Base-by-base conservation (phyloP, 1,140 invertebrate species). In the Drosophila pandora region DNA sequence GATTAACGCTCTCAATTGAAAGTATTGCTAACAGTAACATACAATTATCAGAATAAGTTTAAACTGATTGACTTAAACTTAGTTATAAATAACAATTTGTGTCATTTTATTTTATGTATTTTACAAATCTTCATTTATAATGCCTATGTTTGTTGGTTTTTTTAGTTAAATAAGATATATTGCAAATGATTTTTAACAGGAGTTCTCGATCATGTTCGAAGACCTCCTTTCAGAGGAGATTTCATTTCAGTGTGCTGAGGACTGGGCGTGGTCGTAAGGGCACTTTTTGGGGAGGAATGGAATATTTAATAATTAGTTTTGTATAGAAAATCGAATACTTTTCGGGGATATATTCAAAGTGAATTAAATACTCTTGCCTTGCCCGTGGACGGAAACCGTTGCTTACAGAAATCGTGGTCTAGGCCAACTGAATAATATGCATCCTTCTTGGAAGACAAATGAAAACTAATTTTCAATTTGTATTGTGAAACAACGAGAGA, bases 321-420 rank as follows among this genome's bases (percentile, higher is more conserved):
- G 13, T 47, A 10, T 32, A 41, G 48, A 64, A 59, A 67, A 55
- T 28, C n/a, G 47, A 68, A 68, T 45, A 53, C 57, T 37, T 68
- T 37, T 30, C 10, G 30, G 28, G 12, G 28, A 13, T 9, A 23
- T 17, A 28, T 34, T 48, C 17, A 50, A 63, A 61, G 61, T 65
- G 57, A 77, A 76, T 76, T 71, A 82, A 82, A 74, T 82, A 87
- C 78, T 71, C 72, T 78, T 76, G 71, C 69, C 76, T 63, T 85
- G 83, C 83, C 82, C 83, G 21, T 87, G 82, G 82, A 87, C 82
- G 82, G 82, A 87, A 87, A 87, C 82, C 78, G 82, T 88, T 87
- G 69, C 83, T 58, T 70, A 65, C 56, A 74, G 61, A 76, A 65
- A 63, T 73, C 50, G 30, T 41, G 52, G 58, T 30, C 32, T 12